Percentiles rank a stretch among this genome's conserved stretches.
Evolutionary conservation across 2,113 vertebrate genomes (phyloP).

Genomic region (Menidia beryllina): DNA sequence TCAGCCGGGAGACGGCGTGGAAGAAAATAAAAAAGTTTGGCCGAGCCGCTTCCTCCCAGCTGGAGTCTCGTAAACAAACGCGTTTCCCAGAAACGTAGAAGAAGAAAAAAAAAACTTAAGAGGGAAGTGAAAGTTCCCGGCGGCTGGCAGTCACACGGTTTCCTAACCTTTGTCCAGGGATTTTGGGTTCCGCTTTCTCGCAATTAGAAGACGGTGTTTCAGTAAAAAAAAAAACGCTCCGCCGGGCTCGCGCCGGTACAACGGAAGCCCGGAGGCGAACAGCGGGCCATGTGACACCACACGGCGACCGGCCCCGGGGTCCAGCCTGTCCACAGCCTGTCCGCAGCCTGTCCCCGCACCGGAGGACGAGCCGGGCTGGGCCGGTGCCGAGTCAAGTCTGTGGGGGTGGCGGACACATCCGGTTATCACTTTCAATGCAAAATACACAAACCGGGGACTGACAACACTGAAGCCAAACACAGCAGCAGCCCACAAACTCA

Average conservation of each 20-base stretch:
- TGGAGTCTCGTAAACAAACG: slow-evolving; percentile 16
- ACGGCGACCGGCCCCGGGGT: neutral
- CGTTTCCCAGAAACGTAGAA: neutral
- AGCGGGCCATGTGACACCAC: slow-evolving; percentile 56
- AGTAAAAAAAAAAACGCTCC: neutral
- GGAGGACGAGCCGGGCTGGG: neutral
- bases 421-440: slow-evolving; percentile 16
- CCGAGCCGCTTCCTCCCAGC: neutral
- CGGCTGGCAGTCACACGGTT: slow-evolving; percentile 51
- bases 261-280: slow-evolving; percentile 5
- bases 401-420: slow-evolving; percentile 1
- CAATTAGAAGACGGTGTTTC: neutral
- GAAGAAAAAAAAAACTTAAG: neutral
- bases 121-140: slow-evolving; percentile 53
- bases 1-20: neutral
- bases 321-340: neutral
- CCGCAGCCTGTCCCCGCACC: neutral
- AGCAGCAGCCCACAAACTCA: no score
- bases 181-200: slow-evolving; percentile 46
- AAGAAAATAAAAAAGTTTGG: neutral
- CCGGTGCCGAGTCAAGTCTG: slow-evolving; percentile 5
- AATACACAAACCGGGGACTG: neutral
- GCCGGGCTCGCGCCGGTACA: neutral
- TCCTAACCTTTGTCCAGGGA: slow-evolving; percentile 23
- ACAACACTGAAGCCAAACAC: neutral